These are phyloP conservation scores for Ariolimax columbianus DNA, from an alignment of 2,888 invertebrate genomes.

Conservation along the genomic window DNA sequence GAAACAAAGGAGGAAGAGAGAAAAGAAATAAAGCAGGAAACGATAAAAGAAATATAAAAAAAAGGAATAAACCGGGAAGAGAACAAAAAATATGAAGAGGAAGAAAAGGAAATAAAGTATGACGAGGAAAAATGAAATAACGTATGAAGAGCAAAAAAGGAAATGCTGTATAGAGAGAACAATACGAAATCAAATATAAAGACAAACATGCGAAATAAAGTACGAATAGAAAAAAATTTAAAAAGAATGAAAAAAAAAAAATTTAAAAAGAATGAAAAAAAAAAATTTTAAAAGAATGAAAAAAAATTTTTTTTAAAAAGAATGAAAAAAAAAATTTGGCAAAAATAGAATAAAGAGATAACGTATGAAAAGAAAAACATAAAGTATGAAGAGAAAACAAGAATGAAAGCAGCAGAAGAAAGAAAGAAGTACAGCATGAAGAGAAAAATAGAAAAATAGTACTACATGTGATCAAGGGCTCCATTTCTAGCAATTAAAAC, in stretches of 20 bases:
- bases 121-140: neutral
- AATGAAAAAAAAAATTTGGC: too few relatives aligned
- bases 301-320: neutral
- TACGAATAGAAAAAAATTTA: neutral
- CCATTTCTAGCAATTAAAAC: too few relatives aligned
- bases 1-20: too few relatives aligned
- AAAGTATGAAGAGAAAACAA: too few relatives aligned
- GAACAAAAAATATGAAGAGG: too few relatives aligned
- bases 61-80: too few relatives aligned
- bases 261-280: neutral
- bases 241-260: neutral
- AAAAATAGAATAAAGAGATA: too few relatives aligned
- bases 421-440: neutral
- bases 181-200: neutral
- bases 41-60: too few relatives aligned
- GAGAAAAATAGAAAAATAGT: too few relatives aligned
- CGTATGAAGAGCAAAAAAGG: neutral
- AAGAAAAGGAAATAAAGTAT: neutral
- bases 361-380: too few relatives aligned
- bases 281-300: neutral
- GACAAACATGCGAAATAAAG: neutral
- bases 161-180: neutral
- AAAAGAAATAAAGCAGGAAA: too few relatives aligned
- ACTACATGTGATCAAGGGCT: too few relatives aligned
- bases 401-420: conserved; percentile 7